Evolutionary conservation across 2,113 vertebrate species (phyloP).

Genomic region (Argyrosomus japonicus): DNA sequence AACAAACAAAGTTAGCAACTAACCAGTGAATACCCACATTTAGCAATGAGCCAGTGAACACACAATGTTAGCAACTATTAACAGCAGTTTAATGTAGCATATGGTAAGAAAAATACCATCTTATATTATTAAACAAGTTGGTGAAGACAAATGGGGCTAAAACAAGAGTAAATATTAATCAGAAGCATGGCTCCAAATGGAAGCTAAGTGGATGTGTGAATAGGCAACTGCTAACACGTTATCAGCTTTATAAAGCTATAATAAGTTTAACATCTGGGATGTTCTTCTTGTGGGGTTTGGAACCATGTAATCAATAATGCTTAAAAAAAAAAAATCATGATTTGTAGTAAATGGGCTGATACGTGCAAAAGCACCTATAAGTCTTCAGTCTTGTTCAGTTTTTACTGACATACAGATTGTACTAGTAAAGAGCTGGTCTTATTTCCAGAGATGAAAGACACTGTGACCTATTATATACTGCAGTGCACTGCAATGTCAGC

Average conservation of each 20-base stretch:
- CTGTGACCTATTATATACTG: constrained; percentile 42
- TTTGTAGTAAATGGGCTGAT: neutral
- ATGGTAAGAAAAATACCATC: neutral
- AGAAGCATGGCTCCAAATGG: neutral
- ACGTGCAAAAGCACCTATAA: neutral
- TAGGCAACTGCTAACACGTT: neutral
- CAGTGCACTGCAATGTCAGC: constrained; percentile 53
- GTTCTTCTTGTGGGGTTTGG: neutral
- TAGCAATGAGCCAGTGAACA: neutral
- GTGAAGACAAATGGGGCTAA: neutral
- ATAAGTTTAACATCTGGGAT: neutral
- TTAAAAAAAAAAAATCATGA: neutral
- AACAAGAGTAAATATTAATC: neutral
- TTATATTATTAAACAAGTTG: neutral
- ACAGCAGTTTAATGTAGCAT: neutral
- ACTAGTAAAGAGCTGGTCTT: neutral
- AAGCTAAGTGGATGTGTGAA: neutral
- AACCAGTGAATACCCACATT: neutral
- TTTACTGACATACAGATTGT: neutral
- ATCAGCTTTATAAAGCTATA: neutral
- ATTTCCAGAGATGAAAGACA: constrained; percentile 11
- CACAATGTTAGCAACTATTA: neutral
- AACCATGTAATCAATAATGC: neutral
- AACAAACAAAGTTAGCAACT: neutral
- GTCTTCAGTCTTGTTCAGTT: neutral